Conservation (phyloP, 1,140 invertebrate species). For the Chrysopa pallens region DNA sequence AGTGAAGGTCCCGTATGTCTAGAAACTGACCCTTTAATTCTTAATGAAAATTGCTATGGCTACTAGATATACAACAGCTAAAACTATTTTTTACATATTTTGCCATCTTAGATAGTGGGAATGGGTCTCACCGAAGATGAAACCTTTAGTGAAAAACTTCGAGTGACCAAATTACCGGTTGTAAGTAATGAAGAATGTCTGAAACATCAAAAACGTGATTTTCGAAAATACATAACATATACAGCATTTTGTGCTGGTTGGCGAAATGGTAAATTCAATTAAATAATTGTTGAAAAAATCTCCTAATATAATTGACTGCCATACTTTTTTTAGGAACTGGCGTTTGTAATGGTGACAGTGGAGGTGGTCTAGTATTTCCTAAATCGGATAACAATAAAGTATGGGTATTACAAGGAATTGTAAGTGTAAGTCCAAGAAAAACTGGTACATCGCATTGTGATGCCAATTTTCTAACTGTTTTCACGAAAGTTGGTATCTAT, state of each 20-base stretch:
- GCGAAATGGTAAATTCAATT: conserved; percentile 16
- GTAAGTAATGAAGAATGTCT: conserved; percentile 19
- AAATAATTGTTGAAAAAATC: no score
- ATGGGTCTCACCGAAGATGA: conserved; percentile 27
- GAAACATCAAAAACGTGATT: conserved; percentile 18
- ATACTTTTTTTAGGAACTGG: conserved; percentile 17
- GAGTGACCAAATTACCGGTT: conserved; percentile 16
- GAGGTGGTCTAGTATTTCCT: conserved; percentile 21
- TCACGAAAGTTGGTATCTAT: conserved; percentile 24
- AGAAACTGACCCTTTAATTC: no score
- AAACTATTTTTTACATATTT: no score
- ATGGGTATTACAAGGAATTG: conserved; percentile 26
- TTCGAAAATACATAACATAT: conserved; percentile 25
- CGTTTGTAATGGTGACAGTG: conserved; percentile 28
- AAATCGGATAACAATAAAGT: conserved; percentile 5
- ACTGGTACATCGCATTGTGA: conserved; percentile 20
- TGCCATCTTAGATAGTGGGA: conserved; percentile 14
- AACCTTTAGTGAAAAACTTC: conserved; percentile 16
- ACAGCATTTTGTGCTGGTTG: conserved; percentile 27
- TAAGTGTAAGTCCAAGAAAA: conserved; percentile 25
- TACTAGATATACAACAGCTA: no score
- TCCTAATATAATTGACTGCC: no score
- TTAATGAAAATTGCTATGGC: no score
- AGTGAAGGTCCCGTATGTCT: no score
- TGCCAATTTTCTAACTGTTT: conserved; percentile 22